Evolutionary conservation across 2,888 invertebrate species (phyloP), one percentile per base, ranked within the genome.

Genomic region (Meteorus cinctellus): DNA sequence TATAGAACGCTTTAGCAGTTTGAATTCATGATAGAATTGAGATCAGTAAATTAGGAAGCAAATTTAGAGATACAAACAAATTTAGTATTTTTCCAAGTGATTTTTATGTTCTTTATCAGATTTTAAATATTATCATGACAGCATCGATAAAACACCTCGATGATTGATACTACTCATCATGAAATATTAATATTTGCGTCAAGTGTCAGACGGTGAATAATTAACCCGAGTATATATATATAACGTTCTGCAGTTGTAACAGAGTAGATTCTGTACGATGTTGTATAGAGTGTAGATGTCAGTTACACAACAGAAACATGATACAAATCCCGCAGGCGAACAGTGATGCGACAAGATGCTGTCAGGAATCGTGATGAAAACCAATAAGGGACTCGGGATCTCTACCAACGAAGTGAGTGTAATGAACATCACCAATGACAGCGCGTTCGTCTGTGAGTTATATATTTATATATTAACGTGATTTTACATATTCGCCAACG

Each of bases 341-440:
- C 24, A 41, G 60, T 70, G 60, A 70, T 60, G 41, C 24, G 55
- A 55, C 36, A 34, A 12, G 27, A 24, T 24, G n/a, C n/a, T n/a
- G 27, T 12, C 27, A 6, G 10, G 27, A 19, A 70, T 36, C 19
- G 29, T 60, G 59, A 45, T 34, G 19, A 14, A 34, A 24, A 34
- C 36, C 60, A 45, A 60, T 60, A 34, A 27, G 27, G 51, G 59
- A 27, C 69, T 41, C 4, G 72, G 31, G 48, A 48, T 72, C 45
- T 63, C 63, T 45, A 27, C 45, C 24, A 31, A 19, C 31, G 62
- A 63, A 41, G 1, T 10, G 62, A 34, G 51, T 31, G 16, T 10
- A n/a, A 27, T 62, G n/a, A 63, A 72, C 45, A 72, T 72, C 63
- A 72, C 63, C 45, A 63, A 72, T 63, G 62, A 51, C 72, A 63